Percentiles rank a stretch among this genome's conserved stretches.
Evolutionary conservation across 2,888 invertebrate genomes (phyloP).

Genomic region (Stegana nigrithorax): DNA sequence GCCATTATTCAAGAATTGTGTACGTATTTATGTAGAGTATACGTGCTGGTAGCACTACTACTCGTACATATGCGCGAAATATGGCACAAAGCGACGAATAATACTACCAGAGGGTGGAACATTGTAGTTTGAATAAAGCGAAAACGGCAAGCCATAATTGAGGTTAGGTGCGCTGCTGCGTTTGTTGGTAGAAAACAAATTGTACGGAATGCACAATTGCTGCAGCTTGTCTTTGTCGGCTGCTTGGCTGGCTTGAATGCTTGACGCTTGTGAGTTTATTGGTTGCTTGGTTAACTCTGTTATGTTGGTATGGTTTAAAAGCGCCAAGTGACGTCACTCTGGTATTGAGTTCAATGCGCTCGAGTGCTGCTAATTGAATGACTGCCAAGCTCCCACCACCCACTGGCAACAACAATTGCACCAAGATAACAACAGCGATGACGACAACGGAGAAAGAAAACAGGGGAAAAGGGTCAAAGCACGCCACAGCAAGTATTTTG

Average conservation of each 20-base stretch:
- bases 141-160: conserved; percentile 21
- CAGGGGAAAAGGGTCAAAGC: neutral
- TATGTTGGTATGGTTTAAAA: conserved; percentile 7
- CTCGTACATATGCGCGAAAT: conserved; percentile 1
- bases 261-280: too few species aligned
- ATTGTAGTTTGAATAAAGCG: too few species aligned
- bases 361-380: conserved; percentile 9
- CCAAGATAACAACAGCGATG: neutral
- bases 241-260: too few species aligned
- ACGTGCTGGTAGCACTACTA: too few species aligned
- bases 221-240: too few species aligned
- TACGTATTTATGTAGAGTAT: conserved; percentile 19
- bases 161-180: conserved; percentile 33
- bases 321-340: conserved; percentile 11
- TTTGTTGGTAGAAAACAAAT: too few species aligned
- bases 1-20: conserved; percentile 20
- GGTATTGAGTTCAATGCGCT: conserved; percentile 15
- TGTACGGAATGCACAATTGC: too few species aligned
- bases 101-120: too few species aligned
- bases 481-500: too few species aligned
- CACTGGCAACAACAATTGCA: neutral
- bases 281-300: too few species aligned
- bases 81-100: conserved; percentile 4
- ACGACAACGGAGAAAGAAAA: conserved; percentile 5
- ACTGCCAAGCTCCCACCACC: neutral